Base-by-base conservation (phyloP, 2,113 vertebrate genomes). In the Oryzias javanicus region DNA sequence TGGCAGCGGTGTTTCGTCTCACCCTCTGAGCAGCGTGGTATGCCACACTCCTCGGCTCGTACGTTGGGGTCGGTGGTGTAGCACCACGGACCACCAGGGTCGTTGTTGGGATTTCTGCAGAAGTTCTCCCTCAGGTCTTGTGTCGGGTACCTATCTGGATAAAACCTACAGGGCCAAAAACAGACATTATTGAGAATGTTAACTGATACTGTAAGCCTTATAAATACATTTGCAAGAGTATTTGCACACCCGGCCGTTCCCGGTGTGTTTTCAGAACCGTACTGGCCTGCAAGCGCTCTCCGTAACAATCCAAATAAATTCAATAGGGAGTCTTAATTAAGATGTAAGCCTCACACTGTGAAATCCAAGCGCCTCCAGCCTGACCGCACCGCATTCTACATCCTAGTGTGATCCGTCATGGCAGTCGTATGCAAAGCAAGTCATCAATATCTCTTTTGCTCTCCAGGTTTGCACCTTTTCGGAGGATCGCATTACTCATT, bases 71-170 rank as follows among this genome's bases (percentile, higher is more conserved):
- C 94, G 53, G 91, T 96, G 68, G 97, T 99, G 86, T 96, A 99
- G 73, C 97, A 99, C 97, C 97, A 99, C 0, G 97, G 97, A 49
- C 97, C 96, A 79, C 93, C 94, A 50, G 93, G 92, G 80, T 97
- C 94, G 72, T 95, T 95, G 83, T 93, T 92, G 53, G 97, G 96
- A 84, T 98, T 99, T 64, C 97, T 92, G 65, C 97, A 99, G 87
- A 95, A 98, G 90, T 98, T 99, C 87, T 95, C 94, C 79, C 91
- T 90, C 73, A 98, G 92, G 89, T 98, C 95, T 85, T 94, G 94
- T 75, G 81, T 91, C 71, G 92, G 93, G 90, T 95, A 94, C 61
- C 79, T 90, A 89, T 96, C 91, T 86, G 95, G 78, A 76, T 76
- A 78, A 82, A 88, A 87, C 78, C 81, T 80, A 51, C 69, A 68